These are phyloP conservation scores for Pandemis heparana DNA, from an alignment of 2,888 invertebrate species.

Conservation along the genomic window DNA sequence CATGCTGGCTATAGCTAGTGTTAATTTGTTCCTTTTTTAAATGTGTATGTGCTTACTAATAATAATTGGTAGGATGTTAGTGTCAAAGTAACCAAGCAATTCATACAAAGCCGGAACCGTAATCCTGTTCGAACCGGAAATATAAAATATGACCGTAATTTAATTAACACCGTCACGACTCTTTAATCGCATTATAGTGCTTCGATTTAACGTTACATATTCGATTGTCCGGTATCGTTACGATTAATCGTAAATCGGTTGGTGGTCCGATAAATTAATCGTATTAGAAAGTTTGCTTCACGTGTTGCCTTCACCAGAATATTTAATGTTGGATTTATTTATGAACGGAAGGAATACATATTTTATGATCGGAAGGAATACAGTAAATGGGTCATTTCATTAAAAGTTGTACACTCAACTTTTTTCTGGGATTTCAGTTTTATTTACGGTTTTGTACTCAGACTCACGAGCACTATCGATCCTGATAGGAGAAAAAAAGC, in stretches of 20 bases:
- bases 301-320: conserved; percentile 1
- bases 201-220: conserved; percentile 37
- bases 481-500: no score
- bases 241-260: conserved; percentile 40
- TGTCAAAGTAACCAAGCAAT: no score
- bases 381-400: no score
- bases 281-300: conserved; percentile 35
- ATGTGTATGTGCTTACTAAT: no score
- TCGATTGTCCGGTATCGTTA: conserved; percentile 38
- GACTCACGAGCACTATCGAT: no score
- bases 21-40: no score
- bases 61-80: no score
- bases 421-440: no score
- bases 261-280: conserved; percentile 41
- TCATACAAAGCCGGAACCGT: neutral
- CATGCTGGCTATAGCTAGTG: no score
- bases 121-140: conserved; percentile 10
- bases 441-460: no score
- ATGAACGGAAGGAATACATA: neutral
- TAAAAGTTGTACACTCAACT: no score
- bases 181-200: conserved; percentile 29
- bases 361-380: neutral
- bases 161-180: conserved; percentile 31
- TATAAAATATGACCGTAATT: conserved; percentile 29
- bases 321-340: neutral